phyloP scores from a whole-genome alignment of 2,113 vertebrate genomes.

The Strigops habroptila region DNA sequence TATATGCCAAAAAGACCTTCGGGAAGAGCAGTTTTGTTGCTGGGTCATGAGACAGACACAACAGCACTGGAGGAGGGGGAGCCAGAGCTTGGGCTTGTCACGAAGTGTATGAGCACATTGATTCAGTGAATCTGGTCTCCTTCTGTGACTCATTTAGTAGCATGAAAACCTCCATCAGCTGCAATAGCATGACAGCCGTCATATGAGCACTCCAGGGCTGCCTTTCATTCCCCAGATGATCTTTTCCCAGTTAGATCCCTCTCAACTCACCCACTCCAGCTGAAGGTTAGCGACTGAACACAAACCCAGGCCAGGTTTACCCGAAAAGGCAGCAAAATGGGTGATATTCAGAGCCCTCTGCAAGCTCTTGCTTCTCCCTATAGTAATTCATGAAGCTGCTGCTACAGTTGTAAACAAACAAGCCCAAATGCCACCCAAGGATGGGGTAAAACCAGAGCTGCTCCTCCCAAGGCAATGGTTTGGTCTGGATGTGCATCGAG shows the following conservation, averaged over 20 bases:
- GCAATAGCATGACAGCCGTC: not conserved
- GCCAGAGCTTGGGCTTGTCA: not conserved
- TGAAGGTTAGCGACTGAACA: not conserved
- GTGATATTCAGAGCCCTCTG: not conserved
- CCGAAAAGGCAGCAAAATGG: accelerated
- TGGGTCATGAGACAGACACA: not conserved
- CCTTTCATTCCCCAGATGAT: not conserved
- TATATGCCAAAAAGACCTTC: not conserved
- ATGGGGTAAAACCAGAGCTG: not conserved
- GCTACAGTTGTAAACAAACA: slow-evolving; percentile 10
- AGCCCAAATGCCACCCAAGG: accelerated
- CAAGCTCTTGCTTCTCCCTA: not conserved
- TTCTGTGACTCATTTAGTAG: not conserved
- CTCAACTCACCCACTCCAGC: not conserved
- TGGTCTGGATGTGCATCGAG: accelerated
- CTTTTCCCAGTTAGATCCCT: not conserved
- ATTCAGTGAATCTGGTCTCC: not conserved
- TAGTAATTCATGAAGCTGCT: not conserved
- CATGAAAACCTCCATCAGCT: not conserved
- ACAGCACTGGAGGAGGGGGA: not conserved
- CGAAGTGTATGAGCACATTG: not conserved
- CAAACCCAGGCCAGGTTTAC: not conserved
- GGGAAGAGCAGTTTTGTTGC: accelerated
- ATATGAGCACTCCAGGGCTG: not conserved
- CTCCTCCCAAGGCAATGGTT: not conserved